phyloP scores from a whole-genome alignment of 2,797 vertebrate species.

The Lithobates sylvaticus region DNA sequence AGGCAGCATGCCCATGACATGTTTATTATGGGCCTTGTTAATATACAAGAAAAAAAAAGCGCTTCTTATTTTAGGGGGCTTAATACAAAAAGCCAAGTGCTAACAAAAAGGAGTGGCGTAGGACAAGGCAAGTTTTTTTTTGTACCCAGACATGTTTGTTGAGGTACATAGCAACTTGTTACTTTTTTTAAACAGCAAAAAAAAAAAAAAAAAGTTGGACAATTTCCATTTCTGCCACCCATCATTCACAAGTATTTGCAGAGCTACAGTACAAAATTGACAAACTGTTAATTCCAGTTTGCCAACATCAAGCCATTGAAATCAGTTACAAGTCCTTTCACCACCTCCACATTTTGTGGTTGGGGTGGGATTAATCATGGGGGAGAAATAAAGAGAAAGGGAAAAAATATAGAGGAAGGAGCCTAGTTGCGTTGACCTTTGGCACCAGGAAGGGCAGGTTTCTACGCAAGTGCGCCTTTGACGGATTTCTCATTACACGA shows the following conservation, averaged over 20 bases:
- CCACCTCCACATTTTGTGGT: constrained; percentile 37
- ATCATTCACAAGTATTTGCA: constrained; percentile 48
- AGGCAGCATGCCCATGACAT: neutral
- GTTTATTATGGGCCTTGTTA: neutral
- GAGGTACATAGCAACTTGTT: neutral
- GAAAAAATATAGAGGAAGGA: constrained; percentile 27
- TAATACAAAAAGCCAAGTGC: neutral
- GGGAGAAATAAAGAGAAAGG: neutral
- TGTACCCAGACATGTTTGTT: neutral
- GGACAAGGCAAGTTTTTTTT: neutral
- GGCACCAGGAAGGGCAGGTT: constrained; percentile 80
- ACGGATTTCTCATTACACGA: constrained; percentile 62
- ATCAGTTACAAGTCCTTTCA: constrained; percentile 48
- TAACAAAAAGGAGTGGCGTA: neutral
- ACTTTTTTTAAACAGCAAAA: too few relatives aligned
- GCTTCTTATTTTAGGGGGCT: neutral
- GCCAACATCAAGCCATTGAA: constrained; percentile 52
- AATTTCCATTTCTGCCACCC: constrained; percentile 47
- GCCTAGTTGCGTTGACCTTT: constrained; percentile 67
- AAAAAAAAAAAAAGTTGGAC: constrained; percentile 2
- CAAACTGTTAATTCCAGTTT: constrained; percentile 39
- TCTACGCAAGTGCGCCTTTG: constrained; percentile 29
- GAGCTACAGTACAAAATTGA: constrained; percentile 55
- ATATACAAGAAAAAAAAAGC: neutral
- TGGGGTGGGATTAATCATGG: constrained; percentile 24